A percentile compares a stretch with the other conserved stretches of the same genome.
These are phyloP conservation scores for Psettodes erumei DNA, from an alignment of 2,113 vertebrate species.

Conservation along the genomic window DNA sequence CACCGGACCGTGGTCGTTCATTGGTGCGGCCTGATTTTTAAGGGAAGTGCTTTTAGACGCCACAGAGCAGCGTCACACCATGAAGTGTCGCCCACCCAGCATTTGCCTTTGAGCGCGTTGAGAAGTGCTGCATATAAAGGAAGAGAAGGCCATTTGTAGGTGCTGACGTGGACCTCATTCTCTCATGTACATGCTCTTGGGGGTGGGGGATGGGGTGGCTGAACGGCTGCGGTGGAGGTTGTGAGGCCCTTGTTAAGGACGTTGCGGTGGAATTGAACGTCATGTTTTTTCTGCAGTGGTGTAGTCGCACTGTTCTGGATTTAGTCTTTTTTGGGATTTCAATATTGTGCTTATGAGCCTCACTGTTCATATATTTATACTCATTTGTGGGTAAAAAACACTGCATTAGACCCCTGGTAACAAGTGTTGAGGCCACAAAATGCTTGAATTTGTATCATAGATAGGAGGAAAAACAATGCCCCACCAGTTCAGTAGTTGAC, in stretches of 20 bases:
- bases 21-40: constrained; percentile 33
- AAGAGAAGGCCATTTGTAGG: constrained; percentile 36
- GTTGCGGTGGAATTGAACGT: constrained; percentile 4
- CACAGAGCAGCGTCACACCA: constrained; percentile 17
- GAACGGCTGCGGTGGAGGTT: constrained; percentile 3
- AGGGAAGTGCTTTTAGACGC: constrained; percentile 43
- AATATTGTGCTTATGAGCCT: neutral
- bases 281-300: neutral
- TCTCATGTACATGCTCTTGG: constrained; percentile 22
- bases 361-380: neutral
- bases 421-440: neutral
- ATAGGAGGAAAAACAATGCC: neutral
- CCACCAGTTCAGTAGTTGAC: neutral
- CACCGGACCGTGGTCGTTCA: constrained; percentile 51
- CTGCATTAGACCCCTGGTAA: neutral
- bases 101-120: constrained; percentile 29
- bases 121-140: constrained; percentile 32
- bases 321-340: neutral
- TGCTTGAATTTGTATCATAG: neutral
- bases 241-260: neutral
- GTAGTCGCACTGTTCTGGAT: neutral
- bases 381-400: neutral
- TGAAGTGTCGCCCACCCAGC: constrained; percentile 13
- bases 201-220: neutral
- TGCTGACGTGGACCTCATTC: constrained; percentile 47